Evolutionary conservation across 2,797 vertebrate species (phyloP).

Genomic region (Anguilla marmorata): DNA sequence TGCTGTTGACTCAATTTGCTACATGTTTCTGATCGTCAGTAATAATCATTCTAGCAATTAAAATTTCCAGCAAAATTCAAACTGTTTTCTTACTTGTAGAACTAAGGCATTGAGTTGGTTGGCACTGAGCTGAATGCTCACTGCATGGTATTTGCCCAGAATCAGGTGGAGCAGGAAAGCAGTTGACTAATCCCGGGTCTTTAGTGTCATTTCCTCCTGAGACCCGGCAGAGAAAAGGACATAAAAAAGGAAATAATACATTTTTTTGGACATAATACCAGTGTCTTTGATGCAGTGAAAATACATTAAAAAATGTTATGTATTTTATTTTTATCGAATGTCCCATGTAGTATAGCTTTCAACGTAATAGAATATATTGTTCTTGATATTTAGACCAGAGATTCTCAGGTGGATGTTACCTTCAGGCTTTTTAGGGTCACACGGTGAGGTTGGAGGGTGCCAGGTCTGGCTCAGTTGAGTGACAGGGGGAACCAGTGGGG

Average conservation of each 20-base stretch:
- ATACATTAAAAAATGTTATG: background rate
- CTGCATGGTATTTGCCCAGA: background rate
- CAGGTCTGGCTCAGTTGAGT: conserved; percentile 51
- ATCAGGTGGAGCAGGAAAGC: background rate
- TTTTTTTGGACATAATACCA: background rate
- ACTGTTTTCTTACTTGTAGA: background rate
- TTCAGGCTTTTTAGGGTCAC: conserved; percentile 32
- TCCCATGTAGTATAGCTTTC: background rate
- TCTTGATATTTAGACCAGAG: background rate
- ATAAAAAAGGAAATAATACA: background rate
- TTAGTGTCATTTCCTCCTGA: background rate
- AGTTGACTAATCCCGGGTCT: background rate
- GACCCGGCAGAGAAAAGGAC: background rate
- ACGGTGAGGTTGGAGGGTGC: conserved; percentile 35
- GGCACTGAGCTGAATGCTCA: background rate
- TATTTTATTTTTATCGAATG: background rate
- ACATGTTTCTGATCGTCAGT: background rate
- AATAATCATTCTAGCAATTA: background rate
- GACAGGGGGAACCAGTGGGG: background rate
- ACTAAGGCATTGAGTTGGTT: background rate
- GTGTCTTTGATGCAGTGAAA: background rate
- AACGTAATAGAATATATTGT: background rate
- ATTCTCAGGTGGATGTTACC: conserved; percentile 27
- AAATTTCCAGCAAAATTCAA: background rate
- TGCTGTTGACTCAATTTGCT: background rate